Conservation (phyloP, 2,113 vertebrate genomes). For the Bufo bufo region DNA sequence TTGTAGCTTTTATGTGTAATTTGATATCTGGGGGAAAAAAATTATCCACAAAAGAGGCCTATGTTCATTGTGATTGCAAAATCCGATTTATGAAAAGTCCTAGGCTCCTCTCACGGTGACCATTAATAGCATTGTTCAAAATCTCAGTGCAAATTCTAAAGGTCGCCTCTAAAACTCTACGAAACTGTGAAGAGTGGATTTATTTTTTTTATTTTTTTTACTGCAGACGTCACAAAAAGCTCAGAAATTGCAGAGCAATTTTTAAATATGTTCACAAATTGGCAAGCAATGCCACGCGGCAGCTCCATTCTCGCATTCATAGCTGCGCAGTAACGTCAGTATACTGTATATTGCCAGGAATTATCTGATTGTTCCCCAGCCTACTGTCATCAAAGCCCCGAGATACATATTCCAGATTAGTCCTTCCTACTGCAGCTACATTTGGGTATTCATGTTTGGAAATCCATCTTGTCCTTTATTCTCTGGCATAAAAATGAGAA, state of each 20-base stretch:
- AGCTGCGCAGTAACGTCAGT: not conserved
- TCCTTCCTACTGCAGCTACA: not conserved
- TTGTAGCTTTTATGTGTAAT: slow-evolving; percentile 40
- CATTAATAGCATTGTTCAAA: slow-evolving; percentile 15
- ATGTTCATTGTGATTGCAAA: slow-evolving; percentile 33
- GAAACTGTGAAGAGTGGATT: not conserved
- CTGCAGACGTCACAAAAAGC: not conserved
- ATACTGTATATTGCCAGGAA: not conserved
- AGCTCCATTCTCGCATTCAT: not conserved
- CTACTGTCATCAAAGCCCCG: not conserved
- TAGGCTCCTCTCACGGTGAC: not conserved
- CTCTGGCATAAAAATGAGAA: not conserved
- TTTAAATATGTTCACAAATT: slow-evolving; percentile 3
- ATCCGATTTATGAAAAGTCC: slow-evolving; percentile 35
- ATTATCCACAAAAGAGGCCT: not conserved
- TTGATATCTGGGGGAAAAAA: not conserved
- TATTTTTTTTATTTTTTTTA: not conserved
- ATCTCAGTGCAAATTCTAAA: slow-evolving; percentile 30
- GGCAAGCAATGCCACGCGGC: not conserved
- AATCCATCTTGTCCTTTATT: not conserved
- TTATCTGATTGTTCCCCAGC: not conserved
- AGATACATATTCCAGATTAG: not conserved
- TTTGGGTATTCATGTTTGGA: not conserved
- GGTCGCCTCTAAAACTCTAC: not conserved
- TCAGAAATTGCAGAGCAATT: not conserved